Conservation (phyloP, 2,888 invertebrate genomes). For the Philereme vetulata region DNA sequence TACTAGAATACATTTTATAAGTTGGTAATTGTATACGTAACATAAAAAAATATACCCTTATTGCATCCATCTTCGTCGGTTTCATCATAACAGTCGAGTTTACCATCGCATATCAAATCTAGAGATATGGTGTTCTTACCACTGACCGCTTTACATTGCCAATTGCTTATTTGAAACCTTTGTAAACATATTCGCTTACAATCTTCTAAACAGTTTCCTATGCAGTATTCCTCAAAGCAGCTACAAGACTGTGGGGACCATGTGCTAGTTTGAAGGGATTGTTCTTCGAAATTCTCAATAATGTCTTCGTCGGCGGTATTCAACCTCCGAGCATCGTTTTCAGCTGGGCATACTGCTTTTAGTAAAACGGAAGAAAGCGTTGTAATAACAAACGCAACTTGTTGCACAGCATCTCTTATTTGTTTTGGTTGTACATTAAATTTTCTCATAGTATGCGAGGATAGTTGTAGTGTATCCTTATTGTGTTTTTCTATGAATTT, state of each 20-base stretch:
- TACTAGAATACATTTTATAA: too few relatives aligned
- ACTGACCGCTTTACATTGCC: constrained; percentile 57
- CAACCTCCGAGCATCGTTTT: constrained; percentile 19
- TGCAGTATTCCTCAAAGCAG: constrained; percentile 53
- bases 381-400: constrained; percentile 53
- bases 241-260: constrained; percentile 51
- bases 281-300: not conserved
- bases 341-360: constrained; percentile 50
- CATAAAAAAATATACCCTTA: constrained; percentile 44
- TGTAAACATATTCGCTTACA: constrained; percentile 63
- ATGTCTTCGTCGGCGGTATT: constrained; percentile 7
- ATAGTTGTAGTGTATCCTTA: not conserved
- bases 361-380: constrained; percentile 53
- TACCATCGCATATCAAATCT: constrained; percentile 67
- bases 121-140: constrained; percentile 50
- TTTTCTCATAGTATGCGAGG: constrained; percentile 8
- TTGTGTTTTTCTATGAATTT: constrained; percentile 50
- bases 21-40: not conserved
- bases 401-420: constrained; percentile 43
- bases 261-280: constrained; percentile 5
- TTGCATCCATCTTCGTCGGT: constrained; percentile 63
- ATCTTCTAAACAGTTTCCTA: constrained; percentile 45
- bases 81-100: constrained; percentile 70
- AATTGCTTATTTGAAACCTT: constrained; percentile 53
- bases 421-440: constrained; percentile 16